A percentile compares a stretch with the other conserved stretches of the same genome.
Evolutionary conservation across 2,888 invertebrate genomes (phyloP).

Genomic region (Fissipunctia ypsillon): DNA sequence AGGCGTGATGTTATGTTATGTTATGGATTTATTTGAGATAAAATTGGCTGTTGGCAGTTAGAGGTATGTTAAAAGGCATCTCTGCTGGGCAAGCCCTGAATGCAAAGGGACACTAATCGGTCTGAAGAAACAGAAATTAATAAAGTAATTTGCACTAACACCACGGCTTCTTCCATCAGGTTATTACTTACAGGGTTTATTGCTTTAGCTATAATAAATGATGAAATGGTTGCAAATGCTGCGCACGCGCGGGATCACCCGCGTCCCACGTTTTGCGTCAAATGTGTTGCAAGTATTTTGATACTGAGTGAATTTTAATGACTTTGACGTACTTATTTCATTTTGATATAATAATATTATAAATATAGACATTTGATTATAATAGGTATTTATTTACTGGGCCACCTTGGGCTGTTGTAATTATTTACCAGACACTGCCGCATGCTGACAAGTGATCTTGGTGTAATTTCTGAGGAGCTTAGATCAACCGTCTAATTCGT

Average conservation of each 20-base stretch:
- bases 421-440: not conserved
- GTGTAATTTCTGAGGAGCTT: not conserved
- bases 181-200: too few species aligned
- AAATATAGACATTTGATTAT: not conserved
- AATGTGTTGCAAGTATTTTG: conserved; percentile 40
- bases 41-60: too few species aligned
- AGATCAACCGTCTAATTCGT: not conserved
- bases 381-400: not conserved
- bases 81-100: too few species aligned
- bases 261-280: conserved; percentile 20
- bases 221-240: conserved; percentile 37
- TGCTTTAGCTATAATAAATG: conserved; percentile 34
- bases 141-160: conserved; percentile 25
- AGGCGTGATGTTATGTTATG: too few species aligned
- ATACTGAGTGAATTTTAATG: conserved; percentile 13
- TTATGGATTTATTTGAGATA: too few species aligned
- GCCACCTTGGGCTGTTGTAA: not conserved
- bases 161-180: conserved; percentile 16
- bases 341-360: conserved; percentile 23
- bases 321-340: conserved; percentile 11
- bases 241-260: conserved; percentile 33
- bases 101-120: too few species aligned
- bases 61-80: too few species aligned
- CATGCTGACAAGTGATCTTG: not conserved
- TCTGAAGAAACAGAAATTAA: not conserved